Evolutionary conservation across 2,113 vertebrate genomes (phyloP), one percentile per base, ranked within the genome.

Genomic region (Grantiella picta): DNA sequence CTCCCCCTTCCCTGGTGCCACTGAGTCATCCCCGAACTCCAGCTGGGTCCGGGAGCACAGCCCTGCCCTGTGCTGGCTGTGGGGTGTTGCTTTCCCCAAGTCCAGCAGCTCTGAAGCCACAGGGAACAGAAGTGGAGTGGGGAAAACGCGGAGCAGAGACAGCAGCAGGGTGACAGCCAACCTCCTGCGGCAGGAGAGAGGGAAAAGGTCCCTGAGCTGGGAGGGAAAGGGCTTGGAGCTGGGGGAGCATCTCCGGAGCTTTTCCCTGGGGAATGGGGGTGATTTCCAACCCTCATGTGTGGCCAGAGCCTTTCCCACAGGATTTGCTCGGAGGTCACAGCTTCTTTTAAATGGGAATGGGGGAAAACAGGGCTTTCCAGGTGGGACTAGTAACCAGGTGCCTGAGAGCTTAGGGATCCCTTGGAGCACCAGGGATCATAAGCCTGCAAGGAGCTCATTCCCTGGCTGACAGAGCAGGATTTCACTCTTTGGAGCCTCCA

Each of bases 1-100:
- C 28, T 73, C 5, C 23, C 57, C 38, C 13, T 83, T 72, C 33
- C 13, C 20, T 12, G 64, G 11, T 18, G 5, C 19, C 2, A 25
- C 24, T 92, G 94, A 94, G 36, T 96, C 95, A 91, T 76, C 64
- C 71, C 84, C 42, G 29, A 44, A 40, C 82, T 57, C 36, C 40
- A 4, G 47, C 56, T 78, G 70, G 25, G 44, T n/a, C 65, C 35
- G 2, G 71, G 73, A 76, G 53, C 21, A 2, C 2, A 0, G 77
- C 50, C 72, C 72, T 94, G 83, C 79, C 57, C 5, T 25, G 23
- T 75, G 57, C n/a, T 3, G 7, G 20, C 11, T 10, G 4, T 15
- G 33, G 33, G 60, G 24, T 1, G 5, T 20, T 27, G 64, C 49
- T 70, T 63, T 36, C 79, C 87, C 4, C 0, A 86, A 81, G 66